phyloP scores from a whole-genome alignment of 2,888 invertebrate genomes.

The Himalopsyche japonica region DNA sequence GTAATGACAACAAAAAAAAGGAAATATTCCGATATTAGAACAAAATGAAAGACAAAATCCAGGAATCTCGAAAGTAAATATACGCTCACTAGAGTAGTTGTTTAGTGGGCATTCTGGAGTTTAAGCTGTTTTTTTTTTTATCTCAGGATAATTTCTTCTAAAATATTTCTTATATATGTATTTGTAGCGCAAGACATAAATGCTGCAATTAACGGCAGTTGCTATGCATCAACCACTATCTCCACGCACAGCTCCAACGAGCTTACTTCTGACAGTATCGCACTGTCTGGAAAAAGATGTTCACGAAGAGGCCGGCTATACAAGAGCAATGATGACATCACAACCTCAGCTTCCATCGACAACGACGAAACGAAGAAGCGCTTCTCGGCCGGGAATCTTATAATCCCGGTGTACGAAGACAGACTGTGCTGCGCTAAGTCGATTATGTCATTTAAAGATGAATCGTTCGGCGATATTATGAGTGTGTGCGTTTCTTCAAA shows the following conservation, averaged over 20 bases:
- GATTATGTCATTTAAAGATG: constrained; percentile 57
- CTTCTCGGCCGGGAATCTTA: constrained; percentile 40
- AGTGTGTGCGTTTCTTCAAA: constrained; percentile 53
- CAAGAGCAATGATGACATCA: constrained; percentile 37
- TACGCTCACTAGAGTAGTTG: too few species aligned
- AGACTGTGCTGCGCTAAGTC: constrained; percentile 49
- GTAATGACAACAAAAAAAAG: too few species aligned
- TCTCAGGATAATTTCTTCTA: neutral
- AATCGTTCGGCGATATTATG: constrained; percentile 51
- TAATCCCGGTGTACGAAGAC: constrained; percentile 47
- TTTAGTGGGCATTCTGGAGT: too few species aligned
- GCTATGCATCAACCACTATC: constrained; percentile 23
- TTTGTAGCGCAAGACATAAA: constrained; percentile 29
- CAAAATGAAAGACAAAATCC: too few species aligned
- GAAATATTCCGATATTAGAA: too few species aligned
- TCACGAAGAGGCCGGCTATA: constrained; percentile 11
- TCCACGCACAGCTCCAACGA: constrained; percentile 29
- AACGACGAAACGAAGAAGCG: constrained; percentile 31
- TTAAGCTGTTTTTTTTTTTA: too few species aligned
- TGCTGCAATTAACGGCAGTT: constrained; percentile 8
- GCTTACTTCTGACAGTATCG: constrained; percentile 12
- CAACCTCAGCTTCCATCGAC: constrained; percentile 12
- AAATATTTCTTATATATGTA: neutral
- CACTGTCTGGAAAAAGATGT: neutral
- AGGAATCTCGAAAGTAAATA: too few species aligned